Percentiles rank a stretch among this genome's conserved stretches.
These are phyloP conservation scores for Ectemnius lituratus DNA, from an alignment of 2,888 invertebrate genomes.

Conservation along the genomic window DNA sequence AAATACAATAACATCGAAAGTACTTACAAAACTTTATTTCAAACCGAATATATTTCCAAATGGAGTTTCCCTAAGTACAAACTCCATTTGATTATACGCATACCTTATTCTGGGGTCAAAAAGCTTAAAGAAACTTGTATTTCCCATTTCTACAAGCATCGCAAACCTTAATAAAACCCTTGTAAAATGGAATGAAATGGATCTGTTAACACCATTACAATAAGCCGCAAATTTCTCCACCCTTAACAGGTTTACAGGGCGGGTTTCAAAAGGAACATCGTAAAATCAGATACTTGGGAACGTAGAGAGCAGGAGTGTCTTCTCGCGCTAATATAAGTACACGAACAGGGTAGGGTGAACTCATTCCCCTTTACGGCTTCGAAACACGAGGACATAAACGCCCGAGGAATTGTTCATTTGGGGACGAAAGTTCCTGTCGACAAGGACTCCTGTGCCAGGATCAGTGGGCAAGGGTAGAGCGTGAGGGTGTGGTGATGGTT, in stretches of 20 bases:
- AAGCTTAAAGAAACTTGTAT: too few species aligned
- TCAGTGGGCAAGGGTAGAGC: background rate
- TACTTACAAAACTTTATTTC: too few species aligned
- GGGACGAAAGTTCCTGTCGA: background rate
- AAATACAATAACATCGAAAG: too few species aligned
- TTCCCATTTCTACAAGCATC: too few species aligned
- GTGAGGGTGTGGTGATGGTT: conserved; percentile 12
- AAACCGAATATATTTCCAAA: too few species aligned
- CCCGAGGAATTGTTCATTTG: conserved; percentile 37
- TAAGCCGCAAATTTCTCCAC: background rate
- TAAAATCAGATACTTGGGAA: background rate
- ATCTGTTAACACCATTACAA: background rate
- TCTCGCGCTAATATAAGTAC: conserved; percentile 23
- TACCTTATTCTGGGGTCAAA: too few species aligned
- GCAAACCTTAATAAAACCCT: background rate
- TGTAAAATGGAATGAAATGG: background rate
- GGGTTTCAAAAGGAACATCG: background rate
- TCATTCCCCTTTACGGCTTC: background rate
- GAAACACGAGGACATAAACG: background rate
- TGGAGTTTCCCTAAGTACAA: too few species aligned
- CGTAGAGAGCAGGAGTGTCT: background rate
- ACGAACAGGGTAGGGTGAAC: background rate
- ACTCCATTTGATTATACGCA: too few species aligned
- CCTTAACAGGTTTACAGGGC: background rate
- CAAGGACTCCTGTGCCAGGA: background rate